Conservation (phyloP, 2,113 vertebrate genomes). For the Otolemur garnettii region DNA sequence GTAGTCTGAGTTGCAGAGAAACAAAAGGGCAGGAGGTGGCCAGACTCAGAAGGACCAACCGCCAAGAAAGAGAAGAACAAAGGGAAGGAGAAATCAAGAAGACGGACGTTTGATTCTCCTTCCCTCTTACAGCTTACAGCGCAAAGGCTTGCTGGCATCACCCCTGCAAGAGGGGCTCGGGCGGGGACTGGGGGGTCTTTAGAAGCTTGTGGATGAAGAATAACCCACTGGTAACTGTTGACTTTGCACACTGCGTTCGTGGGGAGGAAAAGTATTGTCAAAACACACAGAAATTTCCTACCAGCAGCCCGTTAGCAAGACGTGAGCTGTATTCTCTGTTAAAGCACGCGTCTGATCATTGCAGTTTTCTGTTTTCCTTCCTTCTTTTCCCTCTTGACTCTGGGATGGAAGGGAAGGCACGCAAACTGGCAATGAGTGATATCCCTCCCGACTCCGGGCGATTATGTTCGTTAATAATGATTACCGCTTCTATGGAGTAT, state of each 20-base stretch:
- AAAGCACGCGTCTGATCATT: background rate
- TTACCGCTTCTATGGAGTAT: constrained; percentile 31
- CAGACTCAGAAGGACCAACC: background rate
- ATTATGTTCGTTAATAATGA: constrained; percentile 68
- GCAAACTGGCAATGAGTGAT: constrained; percentile 73
- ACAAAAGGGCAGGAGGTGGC: constrained; percentile 1
- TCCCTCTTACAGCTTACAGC: background rate
- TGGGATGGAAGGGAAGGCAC: constrained; percentile 58
- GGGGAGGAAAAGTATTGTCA: background rate
- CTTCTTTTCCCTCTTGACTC: constrained; percentile 43
- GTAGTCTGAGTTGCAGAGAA: background rate
- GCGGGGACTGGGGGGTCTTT: background rate
- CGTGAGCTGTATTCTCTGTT: background rate
- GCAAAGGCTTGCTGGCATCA: background rate
- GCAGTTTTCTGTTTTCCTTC: background rate
- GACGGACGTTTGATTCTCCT: rapidly evolving
- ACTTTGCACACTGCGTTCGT: background rate
- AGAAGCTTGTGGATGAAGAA: background rate
- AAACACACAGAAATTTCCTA: constrained; percentile 40
- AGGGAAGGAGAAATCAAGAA: background rate
- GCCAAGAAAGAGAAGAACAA: constrained; percentile 21
- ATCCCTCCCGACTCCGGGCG: constrained; percentile 57
- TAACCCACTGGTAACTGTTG: background rate
- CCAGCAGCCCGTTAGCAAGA: background rate
- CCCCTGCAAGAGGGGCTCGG: background rate